Percentiles rank a stretch among this genome's conserved stretches.
These are phyloP conservation scores for Paramormyrops kingsleyae DNA, from an alignment of 2,113 vertebrate genomes.

Conservation along the genomic window DNA sequence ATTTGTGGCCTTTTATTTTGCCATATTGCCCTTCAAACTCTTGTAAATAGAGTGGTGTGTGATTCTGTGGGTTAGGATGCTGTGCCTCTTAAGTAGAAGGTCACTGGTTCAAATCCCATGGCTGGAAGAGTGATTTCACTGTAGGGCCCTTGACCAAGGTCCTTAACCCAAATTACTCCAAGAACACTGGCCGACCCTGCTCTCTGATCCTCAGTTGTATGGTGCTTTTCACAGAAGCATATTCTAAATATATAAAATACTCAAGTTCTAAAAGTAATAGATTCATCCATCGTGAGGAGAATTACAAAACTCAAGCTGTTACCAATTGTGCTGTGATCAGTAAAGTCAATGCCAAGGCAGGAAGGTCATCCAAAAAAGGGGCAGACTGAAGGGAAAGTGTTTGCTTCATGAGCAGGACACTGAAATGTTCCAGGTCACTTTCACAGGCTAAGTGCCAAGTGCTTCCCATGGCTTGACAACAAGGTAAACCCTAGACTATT, in stretches of 20 bases:
- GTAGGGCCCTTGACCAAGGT: not conserved
- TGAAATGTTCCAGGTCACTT: not conserved
- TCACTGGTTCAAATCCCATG: not conserved
- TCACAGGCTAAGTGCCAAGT: not conserved
- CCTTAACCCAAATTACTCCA: not conserved
- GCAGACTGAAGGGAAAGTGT: not conserved
- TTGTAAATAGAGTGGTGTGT: not conserved
- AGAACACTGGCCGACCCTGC: not conserved
- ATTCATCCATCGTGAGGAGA: not conserved
- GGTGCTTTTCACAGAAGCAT: not conserved
- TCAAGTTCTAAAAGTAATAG: not conserved
- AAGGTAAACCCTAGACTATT: not conserved
- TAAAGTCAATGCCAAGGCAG: not conserved
- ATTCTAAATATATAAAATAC: not conserved
- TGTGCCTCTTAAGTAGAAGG: not conserved
- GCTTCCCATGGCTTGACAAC: not conserved
- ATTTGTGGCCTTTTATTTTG: not conserved
- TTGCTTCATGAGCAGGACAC: not conserved
- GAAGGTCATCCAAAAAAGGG: not conserved
- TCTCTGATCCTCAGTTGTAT: not conserved
- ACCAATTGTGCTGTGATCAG: not conserved
- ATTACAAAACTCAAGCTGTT: not conserved
- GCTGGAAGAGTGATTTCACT: not conserved
- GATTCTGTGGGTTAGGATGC: not conserved
- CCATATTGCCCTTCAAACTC: not conserved